Conservation (phyloP, 1,140 invertebrate genomes). For the Hyposmocoma kahamanoa region DNA sequence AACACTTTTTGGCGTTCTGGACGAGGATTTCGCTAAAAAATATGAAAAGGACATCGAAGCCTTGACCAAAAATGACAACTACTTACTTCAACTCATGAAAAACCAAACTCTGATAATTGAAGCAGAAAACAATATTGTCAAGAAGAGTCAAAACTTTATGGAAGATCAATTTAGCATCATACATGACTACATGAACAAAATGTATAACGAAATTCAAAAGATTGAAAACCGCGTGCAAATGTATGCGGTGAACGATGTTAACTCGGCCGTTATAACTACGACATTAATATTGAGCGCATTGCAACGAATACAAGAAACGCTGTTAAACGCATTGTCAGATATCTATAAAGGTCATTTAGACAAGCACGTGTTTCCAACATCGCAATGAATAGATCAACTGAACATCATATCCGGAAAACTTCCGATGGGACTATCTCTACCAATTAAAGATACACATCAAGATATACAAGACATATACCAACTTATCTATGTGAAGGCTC, state of each 20-base stretch:
- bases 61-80: constrained; percentile 3
- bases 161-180: neutral
- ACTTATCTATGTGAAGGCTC: neutral
- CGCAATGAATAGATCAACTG: neutral
- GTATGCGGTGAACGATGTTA: neutral
- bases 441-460: neutral
- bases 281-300: neutral
- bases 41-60: constrained; percentile 6
- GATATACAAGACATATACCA: neutral
- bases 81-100: neutral
- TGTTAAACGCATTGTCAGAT: neutral
- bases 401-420: constrained; percentile 4
- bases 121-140: neutral
- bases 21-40: neutral
- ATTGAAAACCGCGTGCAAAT: neutral
- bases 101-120: neutral
- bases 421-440: neutral
- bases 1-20: neutral
- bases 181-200: neutral
- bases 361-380: neutral
- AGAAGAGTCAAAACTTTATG: neutral
- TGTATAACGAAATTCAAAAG: neutral
- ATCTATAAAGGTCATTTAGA: neutral
- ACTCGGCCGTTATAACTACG: neutral
- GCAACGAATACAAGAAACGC: neutral